Conservation (phyloP, 2,113 vertebrate genomes). For the Calypte anna region DNA sequence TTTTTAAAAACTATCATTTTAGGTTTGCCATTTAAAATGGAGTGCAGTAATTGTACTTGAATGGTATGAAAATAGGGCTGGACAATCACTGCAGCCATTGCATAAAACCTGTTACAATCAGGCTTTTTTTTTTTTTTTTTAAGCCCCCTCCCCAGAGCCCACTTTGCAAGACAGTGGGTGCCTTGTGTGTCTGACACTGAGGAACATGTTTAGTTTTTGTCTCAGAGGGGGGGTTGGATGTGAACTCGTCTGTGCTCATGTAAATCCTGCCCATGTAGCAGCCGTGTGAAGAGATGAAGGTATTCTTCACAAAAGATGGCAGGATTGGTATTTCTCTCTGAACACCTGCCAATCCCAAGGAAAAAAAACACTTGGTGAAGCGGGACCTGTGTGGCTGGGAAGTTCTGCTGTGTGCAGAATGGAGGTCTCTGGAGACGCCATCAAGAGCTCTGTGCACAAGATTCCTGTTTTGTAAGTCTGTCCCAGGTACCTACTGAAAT, state of each 20-base stretch:
- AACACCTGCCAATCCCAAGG: neutral
- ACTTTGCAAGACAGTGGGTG: neutral
- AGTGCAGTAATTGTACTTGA: neutral
- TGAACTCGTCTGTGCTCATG: neutral
- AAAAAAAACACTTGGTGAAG: neutral
- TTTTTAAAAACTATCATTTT: neutral
- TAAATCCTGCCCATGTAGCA: neutral
- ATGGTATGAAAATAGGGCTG: neutral
- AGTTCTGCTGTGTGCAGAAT: neutral
- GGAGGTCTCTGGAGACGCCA: neutral
- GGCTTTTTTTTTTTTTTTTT: neutral
- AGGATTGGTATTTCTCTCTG: neutral
- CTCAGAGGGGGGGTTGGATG: fast-evolving
- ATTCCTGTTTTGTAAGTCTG: neutral
- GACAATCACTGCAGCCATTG: neutral
- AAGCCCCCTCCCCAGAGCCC: neutral
- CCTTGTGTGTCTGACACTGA: fast-evolving
- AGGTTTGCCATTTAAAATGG: neutral
- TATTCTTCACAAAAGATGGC: neutral
- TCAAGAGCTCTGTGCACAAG: neutral
- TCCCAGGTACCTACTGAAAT: neutral
- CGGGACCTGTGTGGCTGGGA: neutral
- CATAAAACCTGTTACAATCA: neutral
- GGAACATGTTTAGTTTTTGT: neutral
- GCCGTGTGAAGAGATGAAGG: neutral